A percentile compares a stretch with the other conserved stretches of the same genome.
These are phyloP conservation scores for Cyanocitta stelleri DNA, from an alignment of 2,113 vertebrate genomes.

Conservation along the genomic window DNA sequence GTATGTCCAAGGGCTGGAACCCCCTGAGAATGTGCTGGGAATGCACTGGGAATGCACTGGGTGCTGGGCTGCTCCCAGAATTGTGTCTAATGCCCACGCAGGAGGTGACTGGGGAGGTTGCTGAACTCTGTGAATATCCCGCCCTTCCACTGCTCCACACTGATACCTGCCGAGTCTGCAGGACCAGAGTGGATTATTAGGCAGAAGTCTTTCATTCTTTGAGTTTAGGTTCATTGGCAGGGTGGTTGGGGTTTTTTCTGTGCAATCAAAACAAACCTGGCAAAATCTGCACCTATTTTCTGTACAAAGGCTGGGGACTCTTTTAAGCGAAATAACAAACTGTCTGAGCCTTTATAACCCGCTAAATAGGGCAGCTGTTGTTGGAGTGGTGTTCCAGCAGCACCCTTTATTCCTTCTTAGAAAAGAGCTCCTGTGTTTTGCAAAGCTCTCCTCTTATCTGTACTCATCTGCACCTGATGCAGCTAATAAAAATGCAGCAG, in stretches of 20 bases:
- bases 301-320: not conserved
- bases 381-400: conserved; percentile 26
- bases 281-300: not conserved
- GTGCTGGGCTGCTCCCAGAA: not conserved
- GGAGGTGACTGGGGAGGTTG: not conserved
- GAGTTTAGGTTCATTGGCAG: not conserved
- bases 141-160: not conserved
- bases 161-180: not conserved
- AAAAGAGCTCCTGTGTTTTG: conserved; percentile 1
- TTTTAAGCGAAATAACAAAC: not conserved
- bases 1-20: not conserved
- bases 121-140: not conserved
- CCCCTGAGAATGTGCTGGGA: accelerated
- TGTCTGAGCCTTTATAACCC: not conserved
- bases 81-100: accelerated
- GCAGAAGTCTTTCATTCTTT: not conserved
- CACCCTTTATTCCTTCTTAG: not conserved
- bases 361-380: conserved; percentile 36
- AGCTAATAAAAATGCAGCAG: conserved; percentile 12
- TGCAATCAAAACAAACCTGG: not conserved
- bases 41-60: accelerated
- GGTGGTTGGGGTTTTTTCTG: not conserved
- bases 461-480: conserved; percentile 29
- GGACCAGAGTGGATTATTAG: not conserved
- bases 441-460: not conserved